These are phyloP conservation scores for Channa argus DNA, from an alignment of 2,113 vertebrate species.

Conservation along the genomic window DNA sequence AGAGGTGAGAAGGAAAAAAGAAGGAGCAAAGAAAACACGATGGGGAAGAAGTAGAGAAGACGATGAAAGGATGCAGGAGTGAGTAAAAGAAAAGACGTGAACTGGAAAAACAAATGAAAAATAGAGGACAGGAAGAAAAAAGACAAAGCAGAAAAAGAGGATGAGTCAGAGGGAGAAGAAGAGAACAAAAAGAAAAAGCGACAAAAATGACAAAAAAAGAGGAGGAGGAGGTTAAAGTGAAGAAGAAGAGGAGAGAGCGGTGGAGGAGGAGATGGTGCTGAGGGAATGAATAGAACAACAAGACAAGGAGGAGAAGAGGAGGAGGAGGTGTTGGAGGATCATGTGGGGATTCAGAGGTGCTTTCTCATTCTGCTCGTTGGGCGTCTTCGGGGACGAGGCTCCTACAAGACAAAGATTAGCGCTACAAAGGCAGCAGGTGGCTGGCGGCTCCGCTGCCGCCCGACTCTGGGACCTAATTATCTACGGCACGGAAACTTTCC, in stretches of 20 bases:
- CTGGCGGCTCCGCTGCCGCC: slow-evolving; percentile 36
- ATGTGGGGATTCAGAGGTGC: slow-evolving; percentile 62
- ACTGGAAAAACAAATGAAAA: no score
- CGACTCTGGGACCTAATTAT: slow-evolving; percentile 84
- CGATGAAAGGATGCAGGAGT: not conserved
- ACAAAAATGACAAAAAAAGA: slow-evolving; percentile 13
- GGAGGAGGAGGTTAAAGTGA: no score
- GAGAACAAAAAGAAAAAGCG: not conserved
- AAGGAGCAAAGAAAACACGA: not conserved
- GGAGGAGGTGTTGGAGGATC: slow-evolving; percentile 41
- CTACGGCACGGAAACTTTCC: slow-evolving; percentile 76
- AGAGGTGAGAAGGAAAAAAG: not conserved
- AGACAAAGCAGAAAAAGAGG: not conserved
- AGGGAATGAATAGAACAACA: not conserved
- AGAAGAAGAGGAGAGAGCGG: not conserved
- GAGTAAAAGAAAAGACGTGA: no score
- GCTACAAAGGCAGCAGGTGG: slow-evolving; percentile 80
- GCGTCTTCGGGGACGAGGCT: slow-evolving; percentile 75
- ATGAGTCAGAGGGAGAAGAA: not conserved
- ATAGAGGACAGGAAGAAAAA: no score
- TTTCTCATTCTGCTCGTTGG: slow-evolving; percentile 79
- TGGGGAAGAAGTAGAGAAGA: not conserved
- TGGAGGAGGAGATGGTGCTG: not conserved
- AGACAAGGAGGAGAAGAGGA: not conserved
- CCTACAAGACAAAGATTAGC: slow-evolving; percentile 85